Base-by-base conservation (phyloP, 2,113 vertebrate genomes). In the Burhinus bistriatus region DNA sequence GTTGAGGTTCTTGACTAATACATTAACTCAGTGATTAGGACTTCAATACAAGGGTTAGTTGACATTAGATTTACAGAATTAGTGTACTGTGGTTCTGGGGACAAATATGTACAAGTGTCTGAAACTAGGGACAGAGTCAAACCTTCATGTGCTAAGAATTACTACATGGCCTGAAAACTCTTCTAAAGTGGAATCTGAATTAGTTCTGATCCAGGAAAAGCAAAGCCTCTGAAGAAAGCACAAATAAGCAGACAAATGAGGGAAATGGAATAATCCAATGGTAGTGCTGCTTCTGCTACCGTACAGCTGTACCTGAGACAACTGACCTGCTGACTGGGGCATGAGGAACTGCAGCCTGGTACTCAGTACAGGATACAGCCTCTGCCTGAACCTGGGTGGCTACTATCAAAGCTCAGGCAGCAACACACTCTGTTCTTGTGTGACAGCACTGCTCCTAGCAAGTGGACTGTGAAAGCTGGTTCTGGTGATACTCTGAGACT, bases 61-160 rank as follows among this genome's bases (percentile, higher is more conserved):
- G 54, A 19, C 32, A 32, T 13, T 52, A n/a, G 20, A 62, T 18
- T 38, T 12, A 3, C 17, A 90, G 42, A 78, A 70, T 44, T 44
- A 47, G 2, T 30, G 9, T 38, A 17, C 11, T 52, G 3, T 54
- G 19, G 70, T 93, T 88, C 42, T 75, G 34, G 4, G 29, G 7
- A 21, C 29, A 65, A 42, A 92, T n/a, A 52, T 0, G 0, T 34
- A 47, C 21, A 78, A n/a, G 12, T 0, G 0, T 52, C 11, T 83
- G 76, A 78, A 70, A 13, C 6, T 32, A 54, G 36, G 8, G 32
- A 15, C 16, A 25, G 26, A 36, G 25, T 40, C 32, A 76, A 80
- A 64, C 6, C 23, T 61, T 54, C 29, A 14, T 15, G 6, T 32
- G 8, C 26, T 72, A 36, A 64, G 23, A 45, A 54, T 23, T 69